Percentiles rank a stretch among this genome's conserved stretches.
phyloP scores from a whole-genome alignment of 2,113 vertebrate genomes.

The Naja naja region DNA sequence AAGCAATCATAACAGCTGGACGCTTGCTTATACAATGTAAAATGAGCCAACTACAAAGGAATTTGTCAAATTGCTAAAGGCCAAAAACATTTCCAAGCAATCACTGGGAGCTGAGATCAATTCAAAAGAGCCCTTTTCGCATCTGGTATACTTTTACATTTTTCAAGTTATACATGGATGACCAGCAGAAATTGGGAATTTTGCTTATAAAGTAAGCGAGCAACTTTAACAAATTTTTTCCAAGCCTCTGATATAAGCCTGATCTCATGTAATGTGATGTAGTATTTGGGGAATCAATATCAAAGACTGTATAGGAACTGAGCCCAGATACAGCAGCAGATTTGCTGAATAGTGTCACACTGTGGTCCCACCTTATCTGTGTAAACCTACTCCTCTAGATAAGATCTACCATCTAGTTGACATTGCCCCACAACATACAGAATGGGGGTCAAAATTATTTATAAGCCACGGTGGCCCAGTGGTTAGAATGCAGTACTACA shows the following conservation, averaged over 20 bases:
- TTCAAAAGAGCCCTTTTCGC: neutral
- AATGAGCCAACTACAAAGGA: neutral
- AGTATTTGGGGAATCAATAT: neutral
- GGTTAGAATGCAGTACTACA: too few species aligned
- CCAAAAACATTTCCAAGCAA: neutral
- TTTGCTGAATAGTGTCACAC: neutral
- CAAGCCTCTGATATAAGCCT: neutral
- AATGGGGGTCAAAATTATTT: neutral
- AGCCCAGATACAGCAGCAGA: neutral
- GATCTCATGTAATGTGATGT: neutral
- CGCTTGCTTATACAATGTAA: neutral
- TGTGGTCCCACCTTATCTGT: neutral
- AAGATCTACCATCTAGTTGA: neutral
- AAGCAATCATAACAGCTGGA: neutral
- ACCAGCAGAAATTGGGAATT: neutral
- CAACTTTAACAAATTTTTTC: neutral
- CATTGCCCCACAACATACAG: neutral
- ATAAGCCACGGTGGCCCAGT: too few species aligned
- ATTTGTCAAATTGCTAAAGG: neutral
- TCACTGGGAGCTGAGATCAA: neutral
- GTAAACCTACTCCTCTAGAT: neutral
- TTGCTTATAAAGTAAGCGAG: neutral
- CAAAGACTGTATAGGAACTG: neutral
- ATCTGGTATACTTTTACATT: neutral
- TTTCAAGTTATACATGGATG: neutral